Conservation (phyloP, 2,888 invertebrate genomes). For the Trichopria drosophilae region DNA sequence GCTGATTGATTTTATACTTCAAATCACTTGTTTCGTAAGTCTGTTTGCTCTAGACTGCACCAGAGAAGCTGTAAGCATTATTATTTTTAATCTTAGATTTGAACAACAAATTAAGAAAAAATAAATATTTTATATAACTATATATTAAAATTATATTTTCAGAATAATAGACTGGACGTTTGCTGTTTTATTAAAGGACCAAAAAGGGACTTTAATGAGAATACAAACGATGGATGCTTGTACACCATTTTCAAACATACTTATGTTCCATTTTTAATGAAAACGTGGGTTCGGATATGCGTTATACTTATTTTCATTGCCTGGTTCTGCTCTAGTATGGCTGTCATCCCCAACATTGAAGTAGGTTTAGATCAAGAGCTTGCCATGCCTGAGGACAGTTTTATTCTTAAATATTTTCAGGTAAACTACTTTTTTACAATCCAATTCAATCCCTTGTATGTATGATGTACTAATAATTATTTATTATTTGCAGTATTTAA, state of each 20-base stretch:
- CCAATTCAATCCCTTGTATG: neutral
- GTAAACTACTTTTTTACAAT: slow-evolving; percentile 45
- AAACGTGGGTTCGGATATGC: slow-evolving; percentile 70
- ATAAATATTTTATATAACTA: too few relatives aligned
- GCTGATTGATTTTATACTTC: slow-evolving; percentile 90
- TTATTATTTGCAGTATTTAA: too few relatives aligned
- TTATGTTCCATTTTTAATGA: slow-evolving; percentile 85
- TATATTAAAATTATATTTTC: slow-evolving; percentile 26
- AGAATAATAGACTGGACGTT: slow-evolving; percentile 74
- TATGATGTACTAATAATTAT: slow-evolving; percentile 1
- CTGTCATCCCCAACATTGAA: slow-evolving; percentile 84
- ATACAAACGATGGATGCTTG: slow-evolving; percentile 72
- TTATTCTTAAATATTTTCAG: slow-evolving; percentile 88
- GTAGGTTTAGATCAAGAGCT: slow-evolving; percentile 95
- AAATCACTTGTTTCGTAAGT: slow-evolving; percentile 94
- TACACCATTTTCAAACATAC: slow-evolving; percentile 83
- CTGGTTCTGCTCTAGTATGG: slow-evolving; percentile 86
- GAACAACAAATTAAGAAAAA: too few relatives aligned
- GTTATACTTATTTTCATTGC: slow-evolving; percentile 88
- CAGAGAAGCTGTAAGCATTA: slow-evolving; percentile 70
- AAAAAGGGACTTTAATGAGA: slow-evolving; percentile 65
- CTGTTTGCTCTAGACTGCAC: slow-evolving; percentile 82
- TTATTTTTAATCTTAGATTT: too few relatives aligned
- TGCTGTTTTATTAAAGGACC: slow-evolving; percentile 78
- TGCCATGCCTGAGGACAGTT: slow-evolving; percentile 97